phyloP scores from a whole-genome alignment of 2,888 invertebrate species.

The Limnephilus marmoratus region DNA sequence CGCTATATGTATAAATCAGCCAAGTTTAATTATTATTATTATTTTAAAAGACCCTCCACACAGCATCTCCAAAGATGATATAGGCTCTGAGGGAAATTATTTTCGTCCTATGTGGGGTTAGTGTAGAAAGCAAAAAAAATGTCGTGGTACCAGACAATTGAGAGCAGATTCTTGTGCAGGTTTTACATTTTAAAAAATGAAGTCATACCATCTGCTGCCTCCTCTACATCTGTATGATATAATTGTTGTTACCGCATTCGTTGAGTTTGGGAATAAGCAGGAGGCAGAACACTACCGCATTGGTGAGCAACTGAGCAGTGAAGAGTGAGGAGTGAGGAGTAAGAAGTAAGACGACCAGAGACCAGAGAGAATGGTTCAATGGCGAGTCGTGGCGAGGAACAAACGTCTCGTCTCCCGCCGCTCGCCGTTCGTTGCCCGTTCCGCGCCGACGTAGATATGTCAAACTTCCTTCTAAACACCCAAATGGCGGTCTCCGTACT shows the following conservation, averaged over 20 bases:
- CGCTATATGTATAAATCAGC: too few species aligned
- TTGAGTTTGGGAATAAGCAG: conserved; percentile 7
- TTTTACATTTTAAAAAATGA: too few species aligned
- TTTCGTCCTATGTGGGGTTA: too few species aligned
- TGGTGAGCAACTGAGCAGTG: not conserved
- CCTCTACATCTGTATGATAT: not conserved
- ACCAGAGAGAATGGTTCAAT: not conserved
- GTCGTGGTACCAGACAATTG: too few species aligned
- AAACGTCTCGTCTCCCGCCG: not conserved
- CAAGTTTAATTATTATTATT: too few species aligned
- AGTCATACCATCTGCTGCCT: not conserved
- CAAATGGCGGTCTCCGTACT: not conserved
- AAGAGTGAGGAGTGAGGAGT: not conserved
- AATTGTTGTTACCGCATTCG: conserved; percentile 16
- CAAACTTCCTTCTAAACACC: conserved; percentile 34
- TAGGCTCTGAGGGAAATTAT: too few species aligned
- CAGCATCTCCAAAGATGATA: too few species aligned
- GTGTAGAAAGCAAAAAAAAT: too few species aligned
- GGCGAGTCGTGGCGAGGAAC: not conserved
- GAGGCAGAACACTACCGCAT: not conserved
- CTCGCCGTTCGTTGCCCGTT: not conserved
- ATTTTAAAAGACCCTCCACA: too few species aligned
- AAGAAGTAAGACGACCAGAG: not conserved
- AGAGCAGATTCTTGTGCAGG: too few species aligned
- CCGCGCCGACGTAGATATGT: conserved; percentile 16